These are phyloP conservation scores for Halictus ligatus DNA, from an alignment of 2,888 invertebrate genomes.

Conservation along the genomic window DNA sequence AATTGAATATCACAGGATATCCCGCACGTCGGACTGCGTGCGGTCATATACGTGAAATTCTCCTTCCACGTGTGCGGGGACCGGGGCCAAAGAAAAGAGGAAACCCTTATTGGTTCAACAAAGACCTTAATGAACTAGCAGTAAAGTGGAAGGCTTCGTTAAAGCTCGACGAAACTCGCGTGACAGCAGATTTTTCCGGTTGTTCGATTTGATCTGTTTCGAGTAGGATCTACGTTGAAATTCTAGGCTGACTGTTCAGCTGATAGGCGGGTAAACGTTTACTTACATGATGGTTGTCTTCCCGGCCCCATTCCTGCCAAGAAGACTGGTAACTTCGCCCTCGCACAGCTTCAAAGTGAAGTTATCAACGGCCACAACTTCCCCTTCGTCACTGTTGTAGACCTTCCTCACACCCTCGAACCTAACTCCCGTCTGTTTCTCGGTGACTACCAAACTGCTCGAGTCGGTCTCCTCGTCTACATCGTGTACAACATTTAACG, in stretches of 20 bases:
- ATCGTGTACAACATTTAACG: background rate
- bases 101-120: background rate
- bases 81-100: background rate
- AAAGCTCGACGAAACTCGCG: background rate
- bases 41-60: background rate
- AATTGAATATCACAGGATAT: background rate
- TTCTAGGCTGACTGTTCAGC: background rate
- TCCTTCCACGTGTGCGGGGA: background rate
- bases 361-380: slow-evolving; percentile 89
- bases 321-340: slow-evolving; percentile 93
- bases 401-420: slow-evolving; percentile 90
- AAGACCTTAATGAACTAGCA: background rate
- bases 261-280: slow-evolving; percentile 1
- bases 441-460: slow-evolving; percentile 76
- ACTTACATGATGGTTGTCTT: slow-evolving; percentile 96
- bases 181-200: background rate
- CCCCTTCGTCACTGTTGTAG: slow-evolving; percentile 85
- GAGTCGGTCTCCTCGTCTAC: slow-evolving; percentile 77
- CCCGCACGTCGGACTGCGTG: background rate
- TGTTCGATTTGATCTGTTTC: background rate
- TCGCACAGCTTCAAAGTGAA: slow-evolving; percentile 92
- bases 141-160: background rate
- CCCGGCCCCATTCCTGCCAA: slow-evolving; percentile 96
- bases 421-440: slow-evolving; percentile 88
- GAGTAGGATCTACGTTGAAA: background rate